These are phyloP conservation scores for Amyelois transitella DNA, from an alignment of 1,140 invertebrate species.

Conservation along the genomic window DNA sequence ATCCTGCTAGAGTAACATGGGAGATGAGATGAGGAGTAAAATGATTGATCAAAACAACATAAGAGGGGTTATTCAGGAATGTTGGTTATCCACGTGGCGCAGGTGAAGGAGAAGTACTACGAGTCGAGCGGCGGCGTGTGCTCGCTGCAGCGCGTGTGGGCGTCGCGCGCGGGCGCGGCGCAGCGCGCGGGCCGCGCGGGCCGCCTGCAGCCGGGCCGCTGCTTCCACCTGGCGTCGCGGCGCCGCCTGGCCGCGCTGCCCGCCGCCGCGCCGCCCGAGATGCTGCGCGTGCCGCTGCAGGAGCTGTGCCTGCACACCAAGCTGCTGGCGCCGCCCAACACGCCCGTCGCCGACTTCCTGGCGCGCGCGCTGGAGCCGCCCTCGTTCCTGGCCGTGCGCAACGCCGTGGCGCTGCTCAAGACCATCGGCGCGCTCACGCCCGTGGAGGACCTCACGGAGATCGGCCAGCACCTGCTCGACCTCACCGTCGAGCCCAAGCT, in stretches of 20 bases:
- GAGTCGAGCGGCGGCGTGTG: conserved; percentile 82
- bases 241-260: conserved; percentile 80
- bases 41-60: too few species aligned
- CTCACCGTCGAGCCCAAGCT: conserved; percentile 93
- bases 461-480: conserved; percentile 87
- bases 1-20: too few species aligned
- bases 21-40: too few species aligned
- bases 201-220: conserved; percentile 85
- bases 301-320: conserved; percentile 96
- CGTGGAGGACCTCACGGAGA: conserved; percentile 88
- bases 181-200: conserved; percentile 91
- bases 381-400: conserved; percentile 82
- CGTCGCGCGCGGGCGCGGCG: conserved; percentile 83
- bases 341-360: conserved; percentile 88
- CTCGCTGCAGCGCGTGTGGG: conserved; percentile 82
- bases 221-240: conserved; percentile 86
- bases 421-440: conserved; percentile 89
- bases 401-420: conserved; percentile 86
- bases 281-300: conserved; percentile 82
- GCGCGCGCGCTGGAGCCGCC: conserved; percentile 90
- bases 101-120: conserved; percentile 90
- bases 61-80: too few species aligned
- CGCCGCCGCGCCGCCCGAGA: conserved; percentile 83
- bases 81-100: too few species aligned
- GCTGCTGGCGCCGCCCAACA: conserved; percentile 84